phyloP scores from a whole-genome alignment of 2,797 vertebrate species.

The Menidia menidia region DNA sequence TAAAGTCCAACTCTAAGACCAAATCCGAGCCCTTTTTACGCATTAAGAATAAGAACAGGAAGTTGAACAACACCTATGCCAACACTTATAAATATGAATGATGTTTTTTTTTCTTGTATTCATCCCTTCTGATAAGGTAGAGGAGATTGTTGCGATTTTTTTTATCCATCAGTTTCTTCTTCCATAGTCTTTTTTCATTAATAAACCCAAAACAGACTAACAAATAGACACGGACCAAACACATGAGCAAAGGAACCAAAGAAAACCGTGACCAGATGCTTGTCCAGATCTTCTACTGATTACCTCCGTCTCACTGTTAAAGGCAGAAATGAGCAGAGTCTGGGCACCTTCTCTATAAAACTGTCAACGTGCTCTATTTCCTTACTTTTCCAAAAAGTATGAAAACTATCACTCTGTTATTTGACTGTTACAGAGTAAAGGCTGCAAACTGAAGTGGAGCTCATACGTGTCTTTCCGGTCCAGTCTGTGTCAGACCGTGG shows the following conservation, averaged over 20 bases:
- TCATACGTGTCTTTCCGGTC: background rate
- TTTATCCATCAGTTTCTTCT: background rate
- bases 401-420: too few species aligned
- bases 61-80: background rate
- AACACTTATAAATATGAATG: background rate
- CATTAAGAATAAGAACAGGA: background rate
- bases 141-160: background rate
- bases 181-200: background rate
- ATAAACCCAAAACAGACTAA: background rate
- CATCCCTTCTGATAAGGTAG: background rate
- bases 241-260: background rate
- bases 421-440: background rate
- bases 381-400: too few species aligned
- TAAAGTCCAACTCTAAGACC: background rate
- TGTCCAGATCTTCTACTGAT: too few species aligned
- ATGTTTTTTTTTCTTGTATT: too few species aligned
- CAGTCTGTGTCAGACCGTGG: background rate
- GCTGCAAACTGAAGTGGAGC: too few species aligned
- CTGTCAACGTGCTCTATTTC: too few species aligned
- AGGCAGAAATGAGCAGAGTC: too few species aligned
- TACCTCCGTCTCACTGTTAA: too few species aligned
- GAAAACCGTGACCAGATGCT: background rate
- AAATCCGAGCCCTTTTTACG: too few species aligned
- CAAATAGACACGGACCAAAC: background rate
- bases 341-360: too few species aligned